A percentile compares a stretch with the other conserved stretches of the same genome.
Evolutionary conservation across 1,140 invertebrate species (phyloP).

Genomic region (Orussus abietinus): DNA sequence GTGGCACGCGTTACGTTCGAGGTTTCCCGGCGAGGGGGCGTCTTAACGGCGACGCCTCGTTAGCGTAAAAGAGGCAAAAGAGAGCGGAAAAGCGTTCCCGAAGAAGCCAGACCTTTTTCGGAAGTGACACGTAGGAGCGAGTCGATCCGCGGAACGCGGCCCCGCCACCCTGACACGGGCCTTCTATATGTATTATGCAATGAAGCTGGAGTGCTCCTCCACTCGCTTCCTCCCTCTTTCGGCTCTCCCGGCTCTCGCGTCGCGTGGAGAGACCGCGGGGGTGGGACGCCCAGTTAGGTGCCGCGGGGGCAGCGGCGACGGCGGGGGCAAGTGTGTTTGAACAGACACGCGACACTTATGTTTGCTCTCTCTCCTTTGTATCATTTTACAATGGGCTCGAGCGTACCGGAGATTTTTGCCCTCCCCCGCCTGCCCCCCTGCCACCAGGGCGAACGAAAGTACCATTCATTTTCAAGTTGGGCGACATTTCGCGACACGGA

Average conservation of each 20-base stretch:
- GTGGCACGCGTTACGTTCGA: too few species aligned
- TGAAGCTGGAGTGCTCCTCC: slow-evolving; percentile 23
- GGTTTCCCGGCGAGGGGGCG: too few species aligned
- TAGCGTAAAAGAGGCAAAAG: too few species aligned
- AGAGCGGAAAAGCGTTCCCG: too few species aligned
- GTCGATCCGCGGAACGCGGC: too few species aligned
- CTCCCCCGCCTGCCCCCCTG: slow-evolving; percentile 13
- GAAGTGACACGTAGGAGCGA: too few species aligned
- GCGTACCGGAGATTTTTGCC: slow-evolving; percentile 12
- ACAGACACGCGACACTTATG: slow-evolving; percentile 43
- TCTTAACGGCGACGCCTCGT: too few species aligned
- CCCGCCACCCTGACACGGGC: too few species aligned
- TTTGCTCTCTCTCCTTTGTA: slow-evolving; percentile 35
- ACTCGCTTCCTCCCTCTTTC: slow-evolving; percentile 11
- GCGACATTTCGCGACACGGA: slow-evolving; percentile 13
- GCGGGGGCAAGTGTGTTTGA: slow-evolving; percentile 34
- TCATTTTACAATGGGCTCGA: slow-evolving; percentile 32
- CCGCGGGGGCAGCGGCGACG: slow-evolving; percentile 8
- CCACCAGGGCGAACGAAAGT: too few species aligned
- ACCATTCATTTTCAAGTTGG: slow-evolving; percentile 28
- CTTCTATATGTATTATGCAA: slow-evolving; percentile 27
- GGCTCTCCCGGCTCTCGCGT: neutral
- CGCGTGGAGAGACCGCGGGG: slow-evolving; percentile 1
- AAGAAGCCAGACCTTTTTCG: too few species aligned
- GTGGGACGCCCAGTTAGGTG: slow-evolving; percentile 4